Percentiles rank a stretch among this genome's conserved stretches.
Evolutionary conservation across 2,113 vertebrate species (phyloP).

Genomic region (Xiphophorus maculatus): DNA sequence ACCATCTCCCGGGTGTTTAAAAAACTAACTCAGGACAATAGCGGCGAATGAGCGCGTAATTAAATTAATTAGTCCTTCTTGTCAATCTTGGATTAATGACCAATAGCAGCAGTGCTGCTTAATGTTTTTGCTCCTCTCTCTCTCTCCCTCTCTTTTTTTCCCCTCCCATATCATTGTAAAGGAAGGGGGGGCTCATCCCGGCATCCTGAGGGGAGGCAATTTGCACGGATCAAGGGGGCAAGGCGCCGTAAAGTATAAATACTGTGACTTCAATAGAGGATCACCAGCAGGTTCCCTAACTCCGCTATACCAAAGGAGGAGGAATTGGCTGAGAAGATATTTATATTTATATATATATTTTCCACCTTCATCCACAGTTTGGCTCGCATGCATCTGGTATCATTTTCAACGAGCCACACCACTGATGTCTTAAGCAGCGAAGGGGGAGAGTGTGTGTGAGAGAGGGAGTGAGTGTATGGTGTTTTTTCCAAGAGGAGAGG

Average conservation of each 20-base stretch:
- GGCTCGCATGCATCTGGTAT: conserved; percentile 75
- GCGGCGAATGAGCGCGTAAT: conserved; percentile 88
- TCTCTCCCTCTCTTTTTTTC: conserved; percentile 30
- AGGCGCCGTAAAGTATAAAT: conserved; percentile 97
- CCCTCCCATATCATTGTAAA: conserved; percentile 67
- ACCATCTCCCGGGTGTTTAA: conserved; percentile 84
- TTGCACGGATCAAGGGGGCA: conserved; percentile 92
- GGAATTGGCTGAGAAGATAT: conserved; percentile 86
- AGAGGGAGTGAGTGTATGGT: conserved; percentile 41
- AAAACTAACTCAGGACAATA: conserved; percentile 87
- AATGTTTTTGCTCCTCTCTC: conserved; percentile 60
- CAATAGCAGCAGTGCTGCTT: conserved; percentile 79
- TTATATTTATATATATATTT: conserved; percentile 31
- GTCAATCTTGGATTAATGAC: conserved; percentile 90
- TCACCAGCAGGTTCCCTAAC: conserved; percentile 88
- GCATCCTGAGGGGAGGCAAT: conserved; percentile 92
- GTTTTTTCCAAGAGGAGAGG: conserved; percentile 53
- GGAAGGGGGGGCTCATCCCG: conserved; percentile 80
- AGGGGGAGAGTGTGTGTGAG: conserved; percentile 25
- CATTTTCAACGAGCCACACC: conserved; percentile 77
- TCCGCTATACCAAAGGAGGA: conserved; percentile 81
- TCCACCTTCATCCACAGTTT: conserved; percentile 67
- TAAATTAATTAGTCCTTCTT: conserved; percentile 95
- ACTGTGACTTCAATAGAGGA: conserved; percentile 92
- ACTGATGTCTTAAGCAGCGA: conserved; percentile 90